phyloP scores from a whole-genome alignment of 2,888 invertebrate genomes.

The Agrochola lota region DNA sequence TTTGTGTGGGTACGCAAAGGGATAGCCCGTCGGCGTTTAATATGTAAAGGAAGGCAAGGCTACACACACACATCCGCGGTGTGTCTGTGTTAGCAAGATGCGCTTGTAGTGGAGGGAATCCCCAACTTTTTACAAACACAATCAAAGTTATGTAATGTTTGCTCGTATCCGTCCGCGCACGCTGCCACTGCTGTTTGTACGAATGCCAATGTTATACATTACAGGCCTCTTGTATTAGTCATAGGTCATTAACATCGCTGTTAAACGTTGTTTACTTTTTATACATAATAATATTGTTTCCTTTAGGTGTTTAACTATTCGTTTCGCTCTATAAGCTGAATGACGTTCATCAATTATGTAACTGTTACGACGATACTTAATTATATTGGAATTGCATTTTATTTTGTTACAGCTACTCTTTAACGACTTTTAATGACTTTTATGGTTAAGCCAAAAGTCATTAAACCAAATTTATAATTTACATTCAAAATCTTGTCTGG shows the following conservation, averaged over 20 bases:
- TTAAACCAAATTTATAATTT: background rate
- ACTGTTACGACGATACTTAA: constrained; percentile 34
- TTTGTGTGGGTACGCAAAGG: constrained; percentile 89
- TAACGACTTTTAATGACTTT: background rate
- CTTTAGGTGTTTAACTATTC: constrained; percentile 72
- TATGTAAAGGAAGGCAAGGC: constrained; percentile 91
- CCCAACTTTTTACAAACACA: constrained; percentile 91
- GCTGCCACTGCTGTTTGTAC: constrained; percentile 87
- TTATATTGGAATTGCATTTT: constrained; percentile 3
- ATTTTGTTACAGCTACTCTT: constrained; percentile 1
- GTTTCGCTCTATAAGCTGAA: constrained; percentile 65
- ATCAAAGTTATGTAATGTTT: constrained; percentile 91
- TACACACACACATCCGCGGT: constrained; percentile 85
- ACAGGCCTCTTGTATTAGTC: constrained; percentile 86
- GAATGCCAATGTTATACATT: constrained; percentile 89
- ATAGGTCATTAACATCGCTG: constrained; percentile 88
- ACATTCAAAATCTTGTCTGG: background rate
- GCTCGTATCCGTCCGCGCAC: constrained; percentile 87
- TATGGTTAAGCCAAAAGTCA: background rate
- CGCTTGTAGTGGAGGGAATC: constrained; percentile 89
- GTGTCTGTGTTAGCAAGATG: constrained; percentile 83
- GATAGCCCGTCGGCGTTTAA: constrained; percentile 90
- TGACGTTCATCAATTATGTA: constrained; percentile 52
- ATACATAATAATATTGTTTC: constrained; percentile 80
- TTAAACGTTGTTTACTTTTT: constrained; percentile 84